Percentiles rank a stretch among this genome's conserved stretches.
These are phyloP conservation scores for Merops nubicus DNA, from an alignment of 2,113 vertebrate species.

Conservation along the genomic window DNA sequence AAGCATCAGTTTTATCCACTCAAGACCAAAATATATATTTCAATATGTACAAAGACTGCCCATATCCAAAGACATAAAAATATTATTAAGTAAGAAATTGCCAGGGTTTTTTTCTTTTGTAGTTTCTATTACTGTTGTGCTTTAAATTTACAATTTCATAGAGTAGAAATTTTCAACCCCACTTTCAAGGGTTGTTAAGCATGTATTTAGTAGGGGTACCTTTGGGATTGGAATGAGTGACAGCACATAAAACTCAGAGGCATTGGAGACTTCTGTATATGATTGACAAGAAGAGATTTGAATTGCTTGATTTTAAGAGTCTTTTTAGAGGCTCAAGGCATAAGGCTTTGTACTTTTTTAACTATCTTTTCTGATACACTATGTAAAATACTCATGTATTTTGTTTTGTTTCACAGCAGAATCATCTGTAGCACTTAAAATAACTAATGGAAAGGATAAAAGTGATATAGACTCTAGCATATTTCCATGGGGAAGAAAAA, in stretches of 20 bases:
- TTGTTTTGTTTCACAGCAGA: background rate
- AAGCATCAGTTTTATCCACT: background rate
- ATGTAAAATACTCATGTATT: background rate
- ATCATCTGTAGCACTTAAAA: background rate
- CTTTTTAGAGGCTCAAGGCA: background rate
- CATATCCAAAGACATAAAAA: background rate
- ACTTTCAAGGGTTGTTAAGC: background rate
- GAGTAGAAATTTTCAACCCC: background rate
- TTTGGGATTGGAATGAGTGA: conserved; percentile 12
- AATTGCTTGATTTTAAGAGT: conserved; percentile 2
- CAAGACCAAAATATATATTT: background rate
- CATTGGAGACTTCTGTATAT: background rate
- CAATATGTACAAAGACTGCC: background rate
- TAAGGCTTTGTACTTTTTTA: background rate
- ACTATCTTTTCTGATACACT: background rate
- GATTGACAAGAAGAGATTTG: conserved; percentile 9
- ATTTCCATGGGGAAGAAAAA: background rate
- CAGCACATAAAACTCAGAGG: background rate
- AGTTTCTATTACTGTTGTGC: background rate
- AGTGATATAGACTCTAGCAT: background rate
- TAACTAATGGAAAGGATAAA: background rate
- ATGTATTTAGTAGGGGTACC: background rate
- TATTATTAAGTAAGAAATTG: background rate
- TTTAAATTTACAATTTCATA: background rate
- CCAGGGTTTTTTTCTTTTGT: background rate